phyloP scores from a whole-genome alignment of 1,140 invertebrate species.

The Neelides sp. region DNA sequence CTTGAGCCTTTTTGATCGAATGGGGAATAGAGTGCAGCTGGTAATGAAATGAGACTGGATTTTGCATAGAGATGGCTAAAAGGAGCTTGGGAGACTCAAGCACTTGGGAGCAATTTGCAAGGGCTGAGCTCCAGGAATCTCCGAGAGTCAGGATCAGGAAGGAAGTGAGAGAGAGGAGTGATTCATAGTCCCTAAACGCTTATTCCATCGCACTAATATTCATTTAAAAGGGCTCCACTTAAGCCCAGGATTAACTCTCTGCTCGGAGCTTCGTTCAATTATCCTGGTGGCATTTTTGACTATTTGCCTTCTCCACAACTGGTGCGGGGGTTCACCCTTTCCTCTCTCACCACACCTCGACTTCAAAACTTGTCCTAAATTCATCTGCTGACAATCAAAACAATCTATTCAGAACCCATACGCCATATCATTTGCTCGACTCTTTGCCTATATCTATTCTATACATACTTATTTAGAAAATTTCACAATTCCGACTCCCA shows the following conservation, averaged over 20 bases:
- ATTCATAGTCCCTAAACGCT: constrained; percentile 24
- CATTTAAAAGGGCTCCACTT: constrained; percentile 21
- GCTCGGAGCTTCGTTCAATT: constrained; percentile 16
- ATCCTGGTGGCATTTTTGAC: constrained; percentile 24
- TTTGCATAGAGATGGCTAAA: too few species aligned
- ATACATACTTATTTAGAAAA: too few species aligned
- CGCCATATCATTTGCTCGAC: too few species aligned
- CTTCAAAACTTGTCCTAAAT: too few species aligned
- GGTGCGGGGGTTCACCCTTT: constrained; percentile 8
- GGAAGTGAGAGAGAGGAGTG: constrained; percentile 19
- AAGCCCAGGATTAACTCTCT: constrained; percentile 24
- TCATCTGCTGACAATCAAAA: too few species aligned
- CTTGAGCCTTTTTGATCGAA: too few species aligned
- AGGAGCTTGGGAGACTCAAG: too few species aligned
- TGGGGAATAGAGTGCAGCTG: too few species aligned
- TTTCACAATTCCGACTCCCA: too few species aligned
- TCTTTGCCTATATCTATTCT: too few species aligned
- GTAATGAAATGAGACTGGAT: too few species aligned
- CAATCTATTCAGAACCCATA: too few species aligned
- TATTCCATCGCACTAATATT: constrained; percentile 24
- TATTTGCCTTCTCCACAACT: constrained; percentile 17
- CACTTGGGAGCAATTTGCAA: constrained; percentile 27
- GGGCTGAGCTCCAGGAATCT: constrained; percentile 8
- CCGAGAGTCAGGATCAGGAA: constrained; percentile 20
- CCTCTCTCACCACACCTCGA: background rate